These are phyloP conservation scores for Odontamblyopus rebecca DNA, from an alignment of 2,797 vertebrate genomes.

Conservation along the genomic window DNA sequence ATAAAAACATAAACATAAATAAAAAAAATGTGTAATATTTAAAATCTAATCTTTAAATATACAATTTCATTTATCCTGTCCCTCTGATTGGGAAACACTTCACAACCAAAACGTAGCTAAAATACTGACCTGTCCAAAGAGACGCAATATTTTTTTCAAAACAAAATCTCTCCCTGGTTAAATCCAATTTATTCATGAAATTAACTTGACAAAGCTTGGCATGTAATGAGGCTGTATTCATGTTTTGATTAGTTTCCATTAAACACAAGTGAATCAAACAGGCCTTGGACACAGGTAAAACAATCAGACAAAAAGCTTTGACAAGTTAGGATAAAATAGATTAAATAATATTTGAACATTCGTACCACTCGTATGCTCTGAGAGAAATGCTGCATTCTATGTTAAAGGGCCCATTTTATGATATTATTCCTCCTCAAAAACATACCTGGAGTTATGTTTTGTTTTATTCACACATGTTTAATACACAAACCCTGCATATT, in stretches of 20 bases:
- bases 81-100: too few relatives aligned
- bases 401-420: background rate
- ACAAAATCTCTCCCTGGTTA: background rate
- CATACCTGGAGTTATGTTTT: too few relatives aligned
- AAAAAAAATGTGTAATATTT: too few relatives aligned
- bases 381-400: background rate
- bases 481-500: too few relatives aligned
- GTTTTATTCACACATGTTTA: too few relatives aligned
- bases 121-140: too few relatives aligned
- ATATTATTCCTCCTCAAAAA: too few relatives aligned
- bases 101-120: too few relatives aligned
- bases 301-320: background rate
- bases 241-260: background rate
- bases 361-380: background rate
- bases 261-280: background rate
- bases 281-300: background rate
- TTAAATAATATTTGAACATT: background rate
- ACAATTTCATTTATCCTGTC: too few relatives aligned
- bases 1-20: too few relatives aligned
- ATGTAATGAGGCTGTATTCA: background rate
- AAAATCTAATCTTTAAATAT: too few relatives aligned
- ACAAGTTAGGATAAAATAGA: background rate
- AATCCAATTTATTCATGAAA: background rate
- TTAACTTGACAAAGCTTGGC: background rate
- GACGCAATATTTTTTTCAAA: too few relatives aligned